phyloP scores from a whole-genome alignment of 2,113 vertebrate species.

The Hiodon alosoides region DNA sequence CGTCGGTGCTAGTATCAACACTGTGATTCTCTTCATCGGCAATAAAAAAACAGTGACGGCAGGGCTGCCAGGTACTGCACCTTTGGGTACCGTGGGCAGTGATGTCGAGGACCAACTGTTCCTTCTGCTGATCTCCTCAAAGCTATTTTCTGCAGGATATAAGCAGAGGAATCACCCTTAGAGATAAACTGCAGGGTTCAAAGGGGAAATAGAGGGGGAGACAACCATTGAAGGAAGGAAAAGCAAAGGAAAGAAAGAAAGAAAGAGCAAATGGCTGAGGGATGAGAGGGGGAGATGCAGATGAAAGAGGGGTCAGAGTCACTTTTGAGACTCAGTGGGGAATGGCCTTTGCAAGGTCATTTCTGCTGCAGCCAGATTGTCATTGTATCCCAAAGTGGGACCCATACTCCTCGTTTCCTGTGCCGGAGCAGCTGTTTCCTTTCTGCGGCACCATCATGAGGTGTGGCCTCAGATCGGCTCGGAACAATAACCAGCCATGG shows the following conservation, averaged over 20 bases:
- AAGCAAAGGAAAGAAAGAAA: slow-evolving; percentile 37
- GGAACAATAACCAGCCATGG: slow-evolving; percentile 24
- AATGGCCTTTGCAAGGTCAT: slow-evolving; percentile 50
- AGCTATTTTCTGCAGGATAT: slow-evolving; percentile 55
- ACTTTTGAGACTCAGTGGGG: slow-evolving; percentile 50
- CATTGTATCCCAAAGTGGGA: slow-evolving; percentile 55
- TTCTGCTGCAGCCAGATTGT: slow-evolving; percentile 48
- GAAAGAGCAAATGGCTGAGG: slow-evolving; percentile 22
- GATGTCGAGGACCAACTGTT: slow-evolving; percentile 61
- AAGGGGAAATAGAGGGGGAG: slow-evolving; percentile 21
- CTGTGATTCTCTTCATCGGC: too few species aligned
- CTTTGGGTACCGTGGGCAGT: slow-evolving; percentile 60
- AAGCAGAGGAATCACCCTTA: not conserved
- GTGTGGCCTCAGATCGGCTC: slow-evolving; percentile 38
- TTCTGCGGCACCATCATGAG: slow-evolving; percentile 59
- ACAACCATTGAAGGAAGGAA: slow-evolving; percentile 45
- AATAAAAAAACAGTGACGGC: too few species aligned
- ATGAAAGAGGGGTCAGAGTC: slow-evolving; percentile 40
- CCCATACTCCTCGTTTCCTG: slow-evolving; percentile 53
- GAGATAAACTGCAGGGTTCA: not conserved
- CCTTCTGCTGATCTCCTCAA: slow-evolving; percentile 67
- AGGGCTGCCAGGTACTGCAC: slow-evolving; percentile 28
- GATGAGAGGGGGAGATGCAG: not conserved
- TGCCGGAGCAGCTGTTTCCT: slow-evolving; percentile 67
- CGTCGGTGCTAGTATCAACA: too few species aligned